Conservation (phyloP, 2,888 invertebrate genomes). For the Hypomecis atomaria region DNA sequence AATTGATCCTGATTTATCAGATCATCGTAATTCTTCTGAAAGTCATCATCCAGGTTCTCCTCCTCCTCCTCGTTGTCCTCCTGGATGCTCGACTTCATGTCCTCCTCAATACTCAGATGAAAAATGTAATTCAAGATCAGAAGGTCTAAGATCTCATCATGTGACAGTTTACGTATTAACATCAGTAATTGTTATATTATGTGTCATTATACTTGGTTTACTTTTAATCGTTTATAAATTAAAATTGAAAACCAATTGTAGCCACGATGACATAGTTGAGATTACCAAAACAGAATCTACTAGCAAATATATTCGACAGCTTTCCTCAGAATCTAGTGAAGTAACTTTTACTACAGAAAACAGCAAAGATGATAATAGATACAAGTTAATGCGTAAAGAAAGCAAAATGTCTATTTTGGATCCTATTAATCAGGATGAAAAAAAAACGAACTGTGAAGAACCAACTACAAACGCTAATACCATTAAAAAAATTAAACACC, state of each 20-base stretch:
- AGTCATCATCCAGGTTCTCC: too few species aligned
- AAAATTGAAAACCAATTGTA: neutral
- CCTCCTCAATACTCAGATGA: too few species aligned
- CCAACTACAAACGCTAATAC: constrained; percentile 6
- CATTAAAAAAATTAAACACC: neutral
- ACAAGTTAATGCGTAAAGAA: constrained; percentile 3
- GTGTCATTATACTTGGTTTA: constrained; percentile 9
- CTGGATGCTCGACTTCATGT: too few species aligned
- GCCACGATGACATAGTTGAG: constrained; percentile 1
- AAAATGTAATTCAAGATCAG: too few species aligned
- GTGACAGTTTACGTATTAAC: neutral
- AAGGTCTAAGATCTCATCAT: neutral
- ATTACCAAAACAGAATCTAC: neutral
- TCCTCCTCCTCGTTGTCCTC: too few species aligned
- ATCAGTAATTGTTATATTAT: constrained; percentile 4
- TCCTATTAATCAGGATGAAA: neutral
- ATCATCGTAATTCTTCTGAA: too few species aligned
- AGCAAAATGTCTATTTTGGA: constrained; percentile 12
- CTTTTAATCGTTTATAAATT: constrained; percentile 9
- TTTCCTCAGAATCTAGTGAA: constrained; percentile 8
- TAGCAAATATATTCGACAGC: constrained; percentile 8
- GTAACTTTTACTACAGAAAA: neutral
- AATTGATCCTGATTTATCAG: too few species aligned
- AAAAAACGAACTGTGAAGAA: constrained; percentile 1
- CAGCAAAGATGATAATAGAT: constrained; percentile 7